Evolutionary conservation across 2,113 vertebrate species (phyloP).

Genomic region (Lontra canadensis): DNA sequence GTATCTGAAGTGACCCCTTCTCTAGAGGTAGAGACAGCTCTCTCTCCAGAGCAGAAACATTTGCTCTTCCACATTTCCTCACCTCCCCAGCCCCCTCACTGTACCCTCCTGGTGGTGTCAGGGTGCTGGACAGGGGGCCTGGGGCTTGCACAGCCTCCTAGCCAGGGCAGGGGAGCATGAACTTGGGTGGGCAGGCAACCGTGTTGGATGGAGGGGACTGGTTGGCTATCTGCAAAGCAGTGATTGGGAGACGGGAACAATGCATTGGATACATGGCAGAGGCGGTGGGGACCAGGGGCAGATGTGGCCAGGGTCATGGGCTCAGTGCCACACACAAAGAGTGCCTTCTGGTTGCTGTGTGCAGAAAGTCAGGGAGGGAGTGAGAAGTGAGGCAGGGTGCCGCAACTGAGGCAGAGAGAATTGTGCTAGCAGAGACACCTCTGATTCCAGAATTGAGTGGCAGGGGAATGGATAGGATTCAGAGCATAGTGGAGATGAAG

Average conservation of each 20-base stretch:
- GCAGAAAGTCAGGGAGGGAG: not conserved
- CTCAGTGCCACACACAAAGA: not conserved
- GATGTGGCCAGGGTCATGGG: no score
- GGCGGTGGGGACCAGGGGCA: not conserved
- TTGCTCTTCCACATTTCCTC: not conserved
- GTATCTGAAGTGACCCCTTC: not conserved
- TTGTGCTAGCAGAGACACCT: not conserved
- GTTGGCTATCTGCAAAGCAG: not conserved
- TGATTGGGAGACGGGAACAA: not conserved
- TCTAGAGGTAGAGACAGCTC: not conserved
- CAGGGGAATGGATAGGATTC: not conserved
- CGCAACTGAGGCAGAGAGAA: not conserved
- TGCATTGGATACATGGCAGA: fast-evolving
- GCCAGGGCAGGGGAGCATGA: not conserved
- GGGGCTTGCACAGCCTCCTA: not conserved
- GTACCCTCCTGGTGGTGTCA: not conserved
- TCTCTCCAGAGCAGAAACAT: not conserved
- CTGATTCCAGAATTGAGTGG: not conserved
- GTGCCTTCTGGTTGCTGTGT: not conserved
- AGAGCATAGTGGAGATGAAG: not conserved
- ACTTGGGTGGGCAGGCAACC: not conserved
- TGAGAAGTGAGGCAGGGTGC: not conserved
- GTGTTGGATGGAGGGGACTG: not conserved
- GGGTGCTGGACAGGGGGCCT: not conserved
- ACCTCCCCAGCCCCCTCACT: not conserved